phyloP scores from a whole-genome alignment of 2,888 invertebrate species.

The Drosophila diplacantha region DNA sequence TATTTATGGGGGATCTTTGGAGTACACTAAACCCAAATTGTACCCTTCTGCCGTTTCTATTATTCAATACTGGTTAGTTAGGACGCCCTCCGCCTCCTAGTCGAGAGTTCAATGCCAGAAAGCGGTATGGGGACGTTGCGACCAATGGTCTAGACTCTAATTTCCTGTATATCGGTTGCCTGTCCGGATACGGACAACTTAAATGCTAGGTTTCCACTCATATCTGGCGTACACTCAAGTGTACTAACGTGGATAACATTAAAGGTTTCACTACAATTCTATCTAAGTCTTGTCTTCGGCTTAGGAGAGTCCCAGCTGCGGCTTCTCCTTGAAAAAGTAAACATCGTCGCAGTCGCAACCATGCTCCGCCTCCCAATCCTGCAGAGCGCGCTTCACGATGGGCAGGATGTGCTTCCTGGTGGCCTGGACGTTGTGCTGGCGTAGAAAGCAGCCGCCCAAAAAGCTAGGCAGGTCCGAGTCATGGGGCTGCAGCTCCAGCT shows the following conservation, averaged over 20 bases:
- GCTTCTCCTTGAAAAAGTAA: conserved; percentile 62
- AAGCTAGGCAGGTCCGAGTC: conserved; percentile 69
- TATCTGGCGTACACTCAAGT: conserved; percentile 7
- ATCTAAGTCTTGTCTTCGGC: conserved; percentile 8
- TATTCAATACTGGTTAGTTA: conserved; percentile 14
- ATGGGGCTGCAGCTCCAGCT: conserved; percentile 76
- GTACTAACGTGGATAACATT: not conserved
- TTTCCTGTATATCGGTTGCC: not conserved
- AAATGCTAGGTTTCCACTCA: conserved; percentile 11
- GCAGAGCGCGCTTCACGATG: conserved; percentile 79
- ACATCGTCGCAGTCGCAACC: conserved; percentile 56
- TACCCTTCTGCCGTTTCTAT: not conserved
- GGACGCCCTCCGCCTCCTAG: not conserved
- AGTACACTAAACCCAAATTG: too few species aligned
- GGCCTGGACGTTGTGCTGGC: conserved; percentile 81
- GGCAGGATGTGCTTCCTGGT: conserved; percentile 86
- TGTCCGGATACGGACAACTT: not conserved
- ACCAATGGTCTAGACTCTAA: not conserved
- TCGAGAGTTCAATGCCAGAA: not conserved
- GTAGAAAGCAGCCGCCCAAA: conserved; percentile 79
- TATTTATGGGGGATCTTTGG: not conserved
- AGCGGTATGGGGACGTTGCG: not conserved
- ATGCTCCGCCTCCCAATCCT: conserved; percentile 49
- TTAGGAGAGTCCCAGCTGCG: conserved; percentile 58
- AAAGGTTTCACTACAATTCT: conserved; percentile 12